phyloP scores from a whole-genome alignment of 1,140 invertebrate genomes.

The Epicauta chinensis region DNA sequence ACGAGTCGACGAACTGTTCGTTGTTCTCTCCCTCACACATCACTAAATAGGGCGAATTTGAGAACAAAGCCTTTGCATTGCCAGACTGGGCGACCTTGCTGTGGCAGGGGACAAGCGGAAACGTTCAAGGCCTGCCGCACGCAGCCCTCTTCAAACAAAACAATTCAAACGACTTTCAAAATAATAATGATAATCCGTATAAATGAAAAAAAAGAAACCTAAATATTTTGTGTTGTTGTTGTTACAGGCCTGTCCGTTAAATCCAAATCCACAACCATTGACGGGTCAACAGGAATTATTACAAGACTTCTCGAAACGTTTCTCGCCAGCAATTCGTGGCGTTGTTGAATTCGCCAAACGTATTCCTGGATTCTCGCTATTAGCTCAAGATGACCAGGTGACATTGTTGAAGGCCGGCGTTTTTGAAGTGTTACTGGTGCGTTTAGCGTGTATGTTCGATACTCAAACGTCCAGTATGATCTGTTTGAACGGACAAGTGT shows the following conservation, averaged over 20 bases:
- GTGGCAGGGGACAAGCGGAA: conserved; percentile 39
- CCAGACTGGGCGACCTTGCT: conserved; percentile 43
- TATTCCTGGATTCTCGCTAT: conserved; percentile 90
- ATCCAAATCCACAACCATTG: conserved; percentile 82
- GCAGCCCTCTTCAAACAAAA: no score
- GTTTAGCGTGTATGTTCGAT: conserved; percentile 91
- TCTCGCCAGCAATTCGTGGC: conserved; percentile 91
- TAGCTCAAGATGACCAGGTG: conserved; percentile 95
- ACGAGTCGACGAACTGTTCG: no score
- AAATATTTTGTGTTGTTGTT: no score
- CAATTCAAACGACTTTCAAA: no score
- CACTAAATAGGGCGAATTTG: conserved; percentile 14
- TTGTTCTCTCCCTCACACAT: neutral
- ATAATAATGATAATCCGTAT: no score
- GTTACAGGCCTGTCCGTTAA: conserved; percentile 88
- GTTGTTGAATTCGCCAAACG: conserved; percentile 97
- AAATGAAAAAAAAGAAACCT: no score
- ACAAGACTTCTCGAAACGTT: conserved; percentile 87
- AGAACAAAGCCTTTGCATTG: conserved; percentile 22
- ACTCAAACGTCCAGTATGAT: conserved; percentile 85
- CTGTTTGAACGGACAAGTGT: conserved; percentile 85
- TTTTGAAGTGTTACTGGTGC: conserved; percentile 88
- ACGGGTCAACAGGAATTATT: conserved; percentile 69
- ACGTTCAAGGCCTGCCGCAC: conserved; percentile 37
- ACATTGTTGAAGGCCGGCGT: conserved; percentile 93